phyloP scores from a whole-genome alignment of 2,797 vertebrate genomes.

The Tapera naevia region DNA sequence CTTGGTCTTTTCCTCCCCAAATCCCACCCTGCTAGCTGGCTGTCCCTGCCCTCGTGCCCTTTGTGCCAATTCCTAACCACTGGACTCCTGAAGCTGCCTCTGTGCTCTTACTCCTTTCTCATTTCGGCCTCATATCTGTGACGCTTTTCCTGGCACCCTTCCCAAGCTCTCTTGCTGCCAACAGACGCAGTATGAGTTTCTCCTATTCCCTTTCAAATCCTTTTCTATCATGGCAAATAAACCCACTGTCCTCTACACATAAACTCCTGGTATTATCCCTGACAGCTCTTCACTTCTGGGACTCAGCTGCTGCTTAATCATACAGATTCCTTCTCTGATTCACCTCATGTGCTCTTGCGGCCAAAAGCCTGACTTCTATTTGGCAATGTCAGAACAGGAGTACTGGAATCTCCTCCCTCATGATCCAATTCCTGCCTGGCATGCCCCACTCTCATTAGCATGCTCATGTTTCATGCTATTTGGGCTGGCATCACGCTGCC shows the following conservation, averaged over 20 bases:
- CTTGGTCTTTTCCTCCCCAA: neutral
- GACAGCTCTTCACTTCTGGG: conserved; percentile 52
- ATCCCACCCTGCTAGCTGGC: neutral
- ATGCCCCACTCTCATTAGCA: neutral
- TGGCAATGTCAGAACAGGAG: conserved; percentile 16
- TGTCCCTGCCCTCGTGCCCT: neutral
- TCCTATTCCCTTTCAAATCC: conserved; percentile 41
- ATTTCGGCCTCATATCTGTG: neutral
- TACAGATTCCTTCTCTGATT: conserved; percentile 7
- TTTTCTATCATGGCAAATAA: conserved; percentile 22
- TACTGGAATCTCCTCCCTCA: neutral
- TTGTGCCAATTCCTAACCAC: rapidly evolving
- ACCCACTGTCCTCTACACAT: neutral
- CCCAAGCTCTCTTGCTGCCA: conserved; percentile 29
- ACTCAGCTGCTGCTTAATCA: conserved; percentile 52
- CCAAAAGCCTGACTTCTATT: conserved; percentile 1
- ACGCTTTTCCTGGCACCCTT: conserved; percentile 28
- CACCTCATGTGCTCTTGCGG: conserved; percentile 1
- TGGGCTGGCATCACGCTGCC: rapidly evolving
- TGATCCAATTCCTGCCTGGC: neutral
- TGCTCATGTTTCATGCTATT: neutral
- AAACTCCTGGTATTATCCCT: neutral
- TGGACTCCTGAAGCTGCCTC: neutral
- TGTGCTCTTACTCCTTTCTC: neutral
- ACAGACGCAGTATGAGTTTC: neutral